Percentiles rank a stretch among this genome's conserved stretches.
These are phyloP conservation scores for Anorthoa munda DNA, from an alignment of 2,888 invertebrate genomes.

Conservation along the genomic window DNA sequence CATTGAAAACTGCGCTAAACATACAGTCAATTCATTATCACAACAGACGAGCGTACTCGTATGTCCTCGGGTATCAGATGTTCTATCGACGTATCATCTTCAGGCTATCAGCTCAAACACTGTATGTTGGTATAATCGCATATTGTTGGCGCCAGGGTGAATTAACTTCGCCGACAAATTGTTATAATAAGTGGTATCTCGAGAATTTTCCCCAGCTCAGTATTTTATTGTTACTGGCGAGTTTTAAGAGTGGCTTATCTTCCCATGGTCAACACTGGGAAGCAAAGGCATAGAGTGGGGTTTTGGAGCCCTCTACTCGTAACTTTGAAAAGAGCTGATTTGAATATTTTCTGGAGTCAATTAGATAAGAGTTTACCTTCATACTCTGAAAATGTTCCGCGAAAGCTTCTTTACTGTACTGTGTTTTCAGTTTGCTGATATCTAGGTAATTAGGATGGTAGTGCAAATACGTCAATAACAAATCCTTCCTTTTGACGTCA, in stretches of 20 bases:
- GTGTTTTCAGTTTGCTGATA: background rate
- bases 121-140: background rate
- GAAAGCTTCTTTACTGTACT: background rate
- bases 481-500: no score
- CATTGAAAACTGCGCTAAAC: constrained; percentile 13
- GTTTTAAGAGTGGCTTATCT: background rate
- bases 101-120: constrained; percentile 9
- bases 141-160: constrained; percentile 26
- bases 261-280: background rate
- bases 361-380: background rate
- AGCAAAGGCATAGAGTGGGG: no score
- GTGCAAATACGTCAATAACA: background rate
- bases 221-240: background rate
- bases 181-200: background rate
- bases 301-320: background rate
- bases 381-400: background rate
- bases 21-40: background rate
- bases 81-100: constrained; percentile 46
- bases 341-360: background rate
- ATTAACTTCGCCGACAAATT: constrained; percentile 2
- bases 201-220: background rate
- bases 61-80: constrained; percentile 48
- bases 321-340: background rate
- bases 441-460: background rate
- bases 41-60: background rate